These are phyloP conservation scores for Ondatra zibethicus DNA, from an alignment of 2,113 vertebrate genomes.

Conservation along the genomic window DNA sequence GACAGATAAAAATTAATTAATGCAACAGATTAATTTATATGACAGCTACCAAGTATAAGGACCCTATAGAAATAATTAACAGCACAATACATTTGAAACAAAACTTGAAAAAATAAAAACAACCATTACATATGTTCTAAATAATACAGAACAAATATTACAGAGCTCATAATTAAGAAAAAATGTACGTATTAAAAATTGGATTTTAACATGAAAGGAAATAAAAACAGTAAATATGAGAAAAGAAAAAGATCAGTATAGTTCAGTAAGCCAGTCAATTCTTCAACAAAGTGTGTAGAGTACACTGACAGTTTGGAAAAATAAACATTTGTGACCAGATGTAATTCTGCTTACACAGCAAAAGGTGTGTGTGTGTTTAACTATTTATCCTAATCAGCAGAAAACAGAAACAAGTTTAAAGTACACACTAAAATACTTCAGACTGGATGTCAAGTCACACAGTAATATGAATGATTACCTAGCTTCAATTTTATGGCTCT, in stretches of 20 bases:
- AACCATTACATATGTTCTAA: not conserved
- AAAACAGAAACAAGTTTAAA: not conserved
- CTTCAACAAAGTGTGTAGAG: not conserved
- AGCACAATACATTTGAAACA: conserved; percentile 32
- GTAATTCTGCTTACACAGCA: not conserved
- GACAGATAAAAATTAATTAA: not conserved
- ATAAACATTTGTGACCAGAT: not conserved
- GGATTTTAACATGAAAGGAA: conserved; percentile 52
- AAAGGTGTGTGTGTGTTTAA: not conserved
- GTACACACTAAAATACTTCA: not conserved
- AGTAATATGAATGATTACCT: not conserved
- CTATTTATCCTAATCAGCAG: not conserved
- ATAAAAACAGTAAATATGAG: conserved; percentile 14
- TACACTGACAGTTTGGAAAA: not conserved
- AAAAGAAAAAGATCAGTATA: not conserved
- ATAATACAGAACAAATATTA: conserved; percentile 46
- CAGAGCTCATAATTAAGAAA: conserved; percentile 13
- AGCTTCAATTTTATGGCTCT: not conserved
- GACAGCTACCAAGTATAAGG: not conserved
- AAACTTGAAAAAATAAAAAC: conserved; percentile 23
- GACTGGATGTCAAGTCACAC: not conserved
- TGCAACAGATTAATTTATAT: conserved; percentile 9
- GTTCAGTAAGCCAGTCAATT: conserved; percentile 29
- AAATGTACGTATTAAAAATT: conserved; percentile 51
- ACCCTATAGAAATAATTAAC: conserved; percentile 15